Conservation (phyloP, 2,888 invertebrate genomes). For the Stomorhina lunata region DNA sequence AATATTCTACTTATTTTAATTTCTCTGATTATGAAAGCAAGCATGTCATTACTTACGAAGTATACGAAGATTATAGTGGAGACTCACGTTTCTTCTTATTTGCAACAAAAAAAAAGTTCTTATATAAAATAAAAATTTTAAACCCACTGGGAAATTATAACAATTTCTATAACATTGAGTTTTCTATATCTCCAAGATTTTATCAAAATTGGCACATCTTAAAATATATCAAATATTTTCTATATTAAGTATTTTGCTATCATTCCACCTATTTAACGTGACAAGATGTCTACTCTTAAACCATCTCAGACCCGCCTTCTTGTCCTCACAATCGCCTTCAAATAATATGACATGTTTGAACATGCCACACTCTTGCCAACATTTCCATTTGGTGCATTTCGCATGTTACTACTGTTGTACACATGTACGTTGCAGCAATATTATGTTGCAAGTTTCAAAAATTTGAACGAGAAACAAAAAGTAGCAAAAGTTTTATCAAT, state of each 20-base stretch:
- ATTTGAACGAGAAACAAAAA: conserved; percentile 20
- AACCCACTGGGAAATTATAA: conserved; percentile 10
- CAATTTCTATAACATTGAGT: not conserved
- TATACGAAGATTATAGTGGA: not conserved
- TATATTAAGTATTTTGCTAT: too few species aligned
- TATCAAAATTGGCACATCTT: too few species aligned
- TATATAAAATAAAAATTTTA: not conserved
- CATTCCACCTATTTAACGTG: too few species aligned
- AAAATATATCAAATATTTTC: too few species aligned
- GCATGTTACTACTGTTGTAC: too few species aligned
- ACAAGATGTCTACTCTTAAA: too few species aligned
- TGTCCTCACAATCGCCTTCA: too few species aligned
- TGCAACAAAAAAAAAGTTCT: not conserved
- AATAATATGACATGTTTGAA: too few species aligned
- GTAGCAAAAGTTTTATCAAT: conserved; percentile 65
- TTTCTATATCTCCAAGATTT: too few species aligned
- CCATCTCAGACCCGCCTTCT: too few species aligned
- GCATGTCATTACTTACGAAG: conserved; percentile 36
- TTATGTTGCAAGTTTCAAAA: conserved; percentile 1
- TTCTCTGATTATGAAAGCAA: conserved; percentile 52
- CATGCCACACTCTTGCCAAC: too few species aligned
- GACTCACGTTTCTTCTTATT: not conserved
- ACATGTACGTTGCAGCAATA: not conserved
- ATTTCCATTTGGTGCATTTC: not conserved
- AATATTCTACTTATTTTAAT: conserved; percentile 25